These are phyloP conservation scores for Corvus cornix DNA, from an alignment of 2,113 vertebrate genomes.

Conservation along the genomic window DNA sequence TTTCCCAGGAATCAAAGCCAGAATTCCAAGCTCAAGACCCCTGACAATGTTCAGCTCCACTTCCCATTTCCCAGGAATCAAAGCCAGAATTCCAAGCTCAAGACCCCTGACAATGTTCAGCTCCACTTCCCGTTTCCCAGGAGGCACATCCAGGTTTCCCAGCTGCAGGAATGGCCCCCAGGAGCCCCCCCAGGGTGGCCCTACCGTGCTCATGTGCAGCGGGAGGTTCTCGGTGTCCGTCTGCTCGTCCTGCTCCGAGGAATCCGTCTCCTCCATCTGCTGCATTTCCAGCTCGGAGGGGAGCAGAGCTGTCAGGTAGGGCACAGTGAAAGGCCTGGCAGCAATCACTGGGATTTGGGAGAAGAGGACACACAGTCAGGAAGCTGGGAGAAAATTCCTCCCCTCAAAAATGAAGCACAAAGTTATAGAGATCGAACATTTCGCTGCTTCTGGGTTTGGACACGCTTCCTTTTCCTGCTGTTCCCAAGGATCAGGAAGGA, in stretches of 20 bases:
- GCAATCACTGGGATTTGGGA: constrained; percentile 85
- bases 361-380: neutral
- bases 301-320: constrained; percentile 93
- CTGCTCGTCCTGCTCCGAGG: constrained; percentile 97
- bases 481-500: neutral
- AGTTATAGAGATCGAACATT: neutral
- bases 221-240: constrained; percentile 89
- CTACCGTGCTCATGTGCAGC: constrained; percentile 81
- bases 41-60: fast-evolving
- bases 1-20: neutral
- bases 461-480: neutral
- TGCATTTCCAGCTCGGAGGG: constrained; percentile 96
- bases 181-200: neutral
- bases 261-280: constrained; percentile 95
- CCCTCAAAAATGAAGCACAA: neutral
- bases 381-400: neutral
- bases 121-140: neutral
- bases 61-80: neutral
- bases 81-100: neutral
- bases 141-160: neutral
- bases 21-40: neutral
- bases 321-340: constrained; percentile 86
- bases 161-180: neutral
- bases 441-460: neutral
- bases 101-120: fast-evolving